A percentile compares a stretch with the other conserved stretches of the same genome.
Conservation (phyloP, 2,797 vertebrate genomes). For the Coranthus polyacanthus region DNA sequence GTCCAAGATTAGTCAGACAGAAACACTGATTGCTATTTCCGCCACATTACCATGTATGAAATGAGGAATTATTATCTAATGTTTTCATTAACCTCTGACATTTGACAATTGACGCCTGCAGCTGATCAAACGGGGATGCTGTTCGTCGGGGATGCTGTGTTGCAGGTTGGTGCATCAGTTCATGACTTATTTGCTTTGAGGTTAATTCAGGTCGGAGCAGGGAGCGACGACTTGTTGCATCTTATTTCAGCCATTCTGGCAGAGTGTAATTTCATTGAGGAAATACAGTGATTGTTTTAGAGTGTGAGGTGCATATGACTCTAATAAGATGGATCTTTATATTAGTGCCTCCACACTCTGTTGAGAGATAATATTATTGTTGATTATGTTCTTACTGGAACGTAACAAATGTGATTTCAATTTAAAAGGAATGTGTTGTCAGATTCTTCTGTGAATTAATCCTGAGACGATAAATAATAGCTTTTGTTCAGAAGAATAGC, state of each 20-base stretch:
- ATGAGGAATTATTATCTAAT: conserved; percentile 80
- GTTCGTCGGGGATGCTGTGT: conserved; percentile 93
- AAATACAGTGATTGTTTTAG: conserved; percentile 20
- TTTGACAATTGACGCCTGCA: conserved; percentile 70
- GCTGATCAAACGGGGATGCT: conserved; percentile 94
- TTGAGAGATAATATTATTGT: conserved; percentile 7
- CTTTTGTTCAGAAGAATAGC: conserved; percentile 11
- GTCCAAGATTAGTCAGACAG: conserved; percentile 64
- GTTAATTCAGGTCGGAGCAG: conserved; percentile 48
- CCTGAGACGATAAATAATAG: conserved; percentile 6
- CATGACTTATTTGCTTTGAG: conserved; percentile 38
- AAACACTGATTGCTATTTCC: conserved; percentile 76
- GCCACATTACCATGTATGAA: conserved; percentile 72
- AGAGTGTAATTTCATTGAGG: conserved; percentile 54
- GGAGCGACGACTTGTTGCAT: conserved; percentile 38
- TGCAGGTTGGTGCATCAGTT: conserved; percentile 89
- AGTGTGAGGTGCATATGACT: conserved; percentile 25
- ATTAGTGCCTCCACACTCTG: background rate
- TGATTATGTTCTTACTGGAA: background rate
- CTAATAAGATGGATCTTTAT: conserved; percentile 7
- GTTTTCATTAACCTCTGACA: conserved; percentile 84
- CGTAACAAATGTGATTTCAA: background rate
- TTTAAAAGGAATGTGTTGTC: conserved; percentile 7
- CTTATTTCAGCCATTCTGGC: conserved; percentile 51
- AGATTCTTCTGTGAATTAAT: background rate